phyloP scores from a whole-genome alignment of 92 coral and sea anemone species.

The Ricordea florida region DNA sequence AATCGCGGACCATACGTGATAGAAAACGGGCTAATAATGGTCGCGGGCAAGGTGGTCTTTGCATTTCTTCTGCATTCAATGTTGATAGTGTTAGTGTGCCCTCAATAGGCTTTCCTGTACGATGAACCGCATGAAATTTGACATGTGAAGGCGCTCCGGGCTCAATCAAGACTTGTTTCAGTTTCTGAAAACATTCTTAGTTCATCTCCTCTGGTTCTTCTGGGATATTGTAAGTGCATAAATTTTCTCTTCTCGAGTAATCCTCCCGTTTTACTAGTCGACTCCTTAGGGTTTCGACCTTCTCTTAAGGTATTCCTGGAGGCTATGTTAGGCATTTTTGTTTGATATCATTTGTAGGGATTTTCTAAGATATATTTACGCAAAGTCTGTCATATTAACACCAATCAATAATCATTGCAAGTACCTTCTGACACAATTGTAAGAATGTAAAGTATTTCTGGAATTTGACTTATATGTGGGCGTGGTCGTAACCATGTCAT shows the following conservation, averaged over 20 bases:
- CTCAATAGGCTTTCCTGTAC: neutral
- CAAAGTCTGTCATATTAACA: too few relatives aligned
- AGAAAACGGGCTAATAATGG: neutral
- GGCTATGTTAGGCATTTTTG: too few relatives aligned
- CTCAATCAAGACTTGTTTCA: neutral
- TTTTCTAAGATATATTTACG: too few relatives aligned
- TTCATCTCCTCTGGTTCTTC: neutral
- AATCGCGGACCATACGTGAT: neutral
- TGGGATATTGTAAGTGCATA: neutral
- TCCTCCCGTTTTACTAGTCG: neutral
- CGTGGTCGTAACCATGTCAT: too few relatives aligned
- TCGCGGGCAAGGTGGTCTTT: neutral
- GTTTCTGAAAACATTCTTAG: neutral
- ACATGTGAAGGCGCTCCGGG: neutral
- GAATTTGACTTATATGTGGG: too few relatives aligned
- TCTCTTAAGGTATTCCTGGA: too few relatives aligned
- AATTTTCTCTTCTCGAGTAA: neutral
- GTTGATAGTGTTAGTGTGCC: neutral
- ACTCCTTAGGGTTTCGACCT: neutral
- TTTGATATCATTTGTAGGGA: too few relatives aligned
- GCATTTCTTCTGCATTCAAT: neutral
- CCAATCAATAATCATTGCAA: too few relatives aligned
- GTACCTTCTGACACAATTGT: too few relatives aligned
- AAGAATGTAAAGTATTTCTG: too few relatives aligned
- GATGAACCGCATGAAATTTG: neutral